A percentile compares a stretch with the other conserved stretches of the same genome.
phyloP scores from a whole-genome alignment of 2,113 vertebrate genomes.

The Morone chrysops region DNA sequence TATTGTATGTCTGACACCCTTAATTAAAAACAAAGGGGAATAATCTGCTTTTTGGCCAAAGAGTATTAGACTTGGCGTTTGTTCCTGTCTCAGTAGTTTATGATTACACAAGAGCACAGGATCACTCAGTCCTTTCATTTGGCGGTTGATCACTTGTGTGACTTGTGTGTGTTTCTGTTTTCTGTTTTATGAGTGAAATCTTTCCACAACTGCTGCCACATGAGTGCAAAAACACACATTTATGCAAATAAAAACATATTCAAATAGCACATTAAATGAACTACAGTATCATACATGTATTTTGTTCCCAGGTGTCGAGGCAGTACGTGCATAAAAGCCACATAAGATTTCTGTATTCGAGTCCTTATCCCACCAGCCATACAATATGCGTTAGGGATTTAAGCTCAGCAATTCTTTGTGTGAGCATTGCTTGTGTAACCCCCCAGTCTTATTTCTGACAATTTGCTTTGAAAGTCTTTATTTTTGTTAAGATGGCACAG shows the following conservation, averaged over 20 bases:
- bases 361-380: conserved; percentile 44
- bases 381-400: conserved; percentile 61
- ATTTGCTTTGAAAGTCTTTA: conserved; percentile 43
- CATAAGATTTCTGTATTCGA: conserved; percentile 50
- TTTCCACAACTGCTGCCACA: not conserved
- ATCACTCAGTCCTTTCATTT: conserved; percentile 36
- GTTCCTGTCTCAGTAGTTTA: conserved; percentile 31
- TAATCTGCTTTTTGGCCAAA: conserved; percentile 33
- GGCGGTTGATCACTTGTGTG: conserved; percentile 22
- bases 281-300: conserved; percentile 16
- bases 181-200: conserved; percentile 14
- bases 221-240: conserved; percentile 1
- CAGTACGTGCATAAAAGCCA: conserved; percentile 44
- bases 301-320: conserved; percentile 46
- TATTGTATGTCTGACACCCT: conserved; percentile 67
- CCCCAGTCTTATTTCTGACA: conserved; percentile 42
- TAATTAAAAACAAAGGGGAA: conserved; percentile 68
- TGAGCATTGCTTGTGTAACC: conserved; percentile 39
- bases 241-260: not conserved
- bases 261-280: not conserved
- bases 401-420: conserved; percentile 47
- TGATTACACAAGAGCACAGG: conserved; percentile 12
- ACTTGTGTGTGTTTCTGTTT: conserved; percentile 5
- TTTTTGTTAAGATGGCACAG: conserved; percentile 8
- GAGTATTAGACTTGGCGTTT: conserved; percentile 27